These are phyloP conservation scores for Cryptocheilus praepositus DNA, from an alignment of 2,888 invertebrate species.

Conservation along the genomic window DNA sequence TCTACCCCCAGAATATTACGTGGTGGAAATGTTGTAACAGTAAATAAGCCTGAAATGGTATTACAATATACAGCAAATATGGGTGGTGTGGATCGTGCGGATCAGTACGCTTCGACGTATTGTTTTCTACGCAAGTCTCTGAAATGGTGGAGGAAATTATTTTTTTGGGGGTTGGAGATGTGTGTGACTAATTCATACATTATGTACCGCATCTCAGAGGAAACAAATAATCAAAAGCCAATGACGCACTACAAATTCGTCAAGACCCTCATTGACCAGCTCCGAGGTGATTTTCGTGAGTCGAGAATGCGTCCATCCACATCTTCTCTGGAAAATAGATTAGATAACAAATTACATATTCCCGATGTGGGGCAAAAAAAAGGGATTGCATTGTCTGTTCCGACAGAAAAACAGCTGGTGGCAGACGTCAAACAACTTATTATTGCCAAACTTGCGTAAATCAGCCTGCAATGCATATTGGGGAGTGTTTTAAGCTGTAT, in stretches of 20 bases:
- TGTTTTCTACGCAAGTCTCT: conserved; percentile 50
- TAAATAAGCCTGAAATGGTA: conserved; percentile 27
- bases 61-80: conserved; percentile 42
- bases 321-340: conserved; percentile 28
- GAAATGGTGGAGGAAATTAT: conserved; percentile 57
- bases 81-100: conserved; percentile 51
- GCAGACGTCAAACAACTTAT: conserved; percentile 34
- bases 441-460: conserved; percentile 25
- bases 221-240: conserved; percentile 37
- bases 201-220: conserved; percentile 35
- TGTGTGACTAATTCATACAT: conserved; percentile 46
- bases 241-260: conserved; percentile 42
- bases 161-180: conserved; percentile 54
- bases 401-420: conserved; percentile 40
- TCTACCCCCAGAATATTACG: conserved; percentile 24
- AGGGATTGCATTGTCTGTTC: conserved; percentile 51
- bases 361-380: conserved; percentile 24
- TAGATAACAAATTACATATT: conserved; percentile 21
- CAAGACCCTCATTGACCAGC: conserved; percentile 39
- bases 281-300: conserved; percentile 36
- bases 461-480: conserved; percentile 27
- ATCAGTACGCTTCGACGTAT: conserved; percentile 51
- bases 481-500: conserved; percentile 20
- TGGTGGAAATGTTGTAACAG: conserved; percentile 18
- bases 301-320: conserved; percentile 19